phyloP scores from a whole-genome alignment of 2,113 vertebrate species.

The Pluvialis apricaria region DNA sequence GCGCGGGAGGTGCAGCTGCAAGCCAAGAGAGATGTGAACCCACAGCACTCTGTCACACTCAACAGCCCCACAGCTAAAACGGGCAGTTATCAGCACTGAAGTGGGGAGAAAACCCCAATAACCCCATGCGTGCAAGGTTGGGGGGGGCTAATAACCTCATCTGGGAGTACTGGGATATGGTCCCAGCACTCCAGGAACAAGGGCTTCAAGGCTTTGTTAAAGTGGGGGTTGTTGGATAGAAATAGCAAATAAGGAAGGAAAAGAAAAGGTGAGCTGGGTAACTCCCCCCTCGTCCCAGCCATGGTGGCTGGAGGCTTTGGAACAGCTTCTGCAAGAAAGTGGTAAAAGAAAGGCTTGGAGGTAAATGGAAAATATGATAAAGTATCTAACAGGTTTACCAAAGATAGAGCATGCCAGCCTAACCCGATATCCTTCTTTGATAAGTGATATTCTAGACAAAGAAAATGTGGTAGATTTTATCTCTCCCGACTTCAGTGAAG shows the following conservation, averaged over 20 bases:
- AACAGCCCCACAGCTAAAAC: not conserved
- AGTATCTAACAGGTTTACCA: constrained; percentile 52
- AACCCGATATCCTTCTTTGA: constrained; percentile 55
- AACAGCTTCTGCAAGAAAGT: constrained; percentile 21
- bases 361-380: constrained; percentile 58
- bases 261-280: not conserved
- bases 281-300: not conserved
- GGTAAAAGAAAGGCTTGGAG: constrained; percentile 22
- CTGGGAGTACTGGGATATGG: not conserved
- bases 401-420: constrained; percentile 68
- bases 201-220: not conserved
- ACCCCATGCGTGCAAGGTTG: accelerated
- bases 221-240: not conserved
- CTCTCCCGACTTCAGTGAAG: constrained; percentile 20
- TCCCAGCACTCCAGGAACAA: not conserved
- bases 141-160: not conserved
- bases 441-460: constrained; percentile 60
- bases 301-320: not conserved
- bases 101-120: not conserved
- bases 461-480: constrained; percentile 54
- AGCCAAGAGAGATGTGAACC: accelerated
- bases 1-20: not conserved
- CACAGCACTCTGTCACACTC: not conserved
- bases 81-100: not conserved
- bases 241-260: not conserved